Base-by-base conservation (phyloP, 2,888 invertebrate genomes). In the Gnatocerus cornutus region DNA sequence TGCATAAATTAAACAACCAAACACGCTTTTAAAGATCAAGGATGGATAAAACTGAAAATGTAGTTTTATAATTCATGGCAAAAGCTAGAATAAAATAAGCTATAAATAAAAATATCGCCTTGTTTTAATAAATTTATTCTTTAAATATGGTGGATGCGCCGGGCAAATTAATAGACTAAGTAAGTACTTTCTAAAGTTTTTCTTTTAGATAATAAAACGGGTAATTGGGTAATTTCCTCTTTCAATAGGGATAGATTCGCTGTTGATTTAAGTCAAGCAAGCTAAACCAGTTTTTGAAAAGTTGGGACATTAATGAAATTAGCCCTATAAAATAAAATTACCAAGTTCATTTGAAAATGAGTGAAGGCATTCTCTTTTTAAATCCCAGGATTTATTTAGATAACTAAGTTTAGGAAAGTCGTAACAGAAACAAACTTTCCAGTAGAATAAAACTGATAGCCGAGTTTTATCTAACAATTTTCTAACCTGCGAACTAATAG, bases 401-500 rank as follows among this genome's bases (percentile, higher is more conserved):
- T 56, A 65, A 65, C 65, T 37, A 30, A 56, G 65, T 65, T 65
- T 45, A 10, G 33, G 9, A 48, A 65, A 45, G 45, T 56, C 39
- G 33, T 37, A 65, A 56, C 55, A 65, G 56, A 65, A 56, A 56
- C 46, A 48, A 65, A 55, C 50, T 55, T 43, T 30, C 14, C 9
- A 13, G 43, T 33, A 37, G 30, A 46, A 59, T 59, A 59, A 59
- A 50, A 55, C 55, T 39, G 65, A 65, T 56, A 65, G 56, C 65
- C 39, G 56, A 65, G 65, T 65, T 65, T 65, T 65, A 65, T 56
- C 56, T 65, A 56, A 59, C 65, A 65, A 65, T 65, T 65, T 65
- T 58, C 66, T 58, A 68, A 68, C 61, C 53, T 61, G 61, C 59
- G 43, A 68, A 68, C 67, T 59, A 68, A 68, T 68, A 43, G 53